Evolutionary conservation across 1,140 invertebrate species (phyloP), one percentile per base, ranked within the genome.

Genomic region (Drosophila navojoa): DNA sequence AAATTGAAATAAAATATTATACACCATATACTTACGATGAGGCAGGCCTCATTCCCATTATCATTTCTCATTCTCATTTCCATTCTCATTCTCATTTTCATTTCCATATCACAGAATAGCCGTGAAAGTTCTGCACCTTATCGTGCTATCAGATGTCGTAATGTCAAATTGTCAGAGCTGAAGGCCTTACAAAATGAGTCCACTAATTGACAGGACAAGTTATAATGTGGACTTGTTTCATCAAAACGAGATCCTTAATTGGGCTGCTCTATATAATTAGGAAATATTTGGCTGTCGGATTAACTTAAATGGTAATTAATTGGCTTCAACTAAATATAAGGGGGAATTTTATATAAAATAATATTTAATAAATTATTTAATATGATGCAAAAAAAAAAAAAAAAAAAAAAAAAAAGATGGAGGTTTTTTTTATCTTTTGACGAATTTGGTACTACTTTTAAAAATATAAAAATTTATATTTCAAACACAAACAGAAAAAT

Each of bases 1-100:
- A 86, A 87, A 82, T 79, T 87, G 79, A 87, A 87, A 82, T 89
- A 63, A 79, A 87, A 85, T 86, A 35, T 38, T n/a, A 40, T 32
- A 25, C 19, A 2, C 19, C 19, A 22, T 22, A 22, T 22, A 22
- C 19, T 22, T 47, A 10, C 49, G 32, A 42, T 35, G 52, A 38
- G 66, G 32, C 52, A 38, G 66, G 32, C 52, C 67, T 45, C 58
- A 49, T 61, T 61, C 29, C 22, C 57, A 59, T 47, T 59, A 19
- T 52, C 55, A 32, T 22, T 55, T 42, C 40, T 22, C 38, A 57
- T 25, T 22, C 66, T 45, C 57, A 50, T 60, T 61, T 16, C 19
- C 55, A 58, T 47, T 59, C 16, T 7, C 44, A 60, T 47, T 44
- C 40, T 25, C 38, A 57, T 27, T 42, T 67, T 55, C 67, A 55